phyloP scores from a whole-genome alignment of 2,113 vertebrate genomes.

The Murina feae region DNA sequence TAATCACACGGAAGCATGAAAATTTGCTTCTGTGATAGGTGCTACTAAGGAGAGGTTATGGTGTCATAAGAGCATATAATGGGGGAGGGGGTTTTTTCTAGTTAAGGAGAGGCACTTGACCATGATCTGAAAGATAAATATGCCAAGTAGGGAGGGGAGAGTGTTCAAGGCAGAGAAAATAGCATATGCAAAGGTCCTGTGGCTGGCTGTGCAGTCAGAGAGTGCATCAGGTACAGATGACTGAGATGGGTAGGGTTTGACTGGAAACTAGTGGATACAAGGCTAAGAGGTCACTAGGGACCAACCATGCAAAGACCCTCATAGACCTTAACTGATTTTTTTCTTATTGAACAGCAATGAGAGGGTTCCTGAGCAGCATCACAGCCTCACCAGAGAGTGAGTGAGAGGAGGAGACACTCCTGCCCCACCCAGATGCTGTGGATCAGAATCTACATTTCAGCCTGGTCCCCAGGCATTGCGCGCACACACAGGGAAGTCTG shows the following conservation, averaged over 20 bases:
- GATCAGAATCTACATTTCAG: not conserved
- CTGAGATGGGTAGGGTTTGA: not conserved
- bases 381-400: not conserved
- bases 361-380: not conserved
- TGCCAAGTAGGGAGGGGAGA: not conserved
- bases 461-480: rapidly evolving
- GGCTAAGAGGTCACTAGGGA: not conserved
- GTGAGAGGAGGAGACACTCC: not conserved
- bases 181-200: not conserved
- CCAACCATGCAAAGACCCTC: not conserved
- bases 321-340: not conserved
- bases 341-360: not conserved
- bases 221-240: not conserved
- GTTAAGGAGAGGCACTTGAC: not conserved
- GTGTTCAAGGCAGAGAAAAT: not conserved
- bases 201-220: not conserved
- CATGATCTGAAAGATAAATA: not conserved
- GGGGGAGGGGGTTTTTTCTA: not conserved
- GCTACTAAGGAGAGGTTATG: not conserved
- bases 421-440: not conserved
- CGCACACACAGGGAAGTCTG: not conserved
- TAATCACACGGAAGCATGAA: not conserved
- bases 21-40: not conserved
- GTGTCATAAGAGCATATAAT: not conserved
- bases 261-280: not conserved